Conservation (phyloP, 1,140 invertebrate genomes). For the Saccostrea echinata region DNA sequence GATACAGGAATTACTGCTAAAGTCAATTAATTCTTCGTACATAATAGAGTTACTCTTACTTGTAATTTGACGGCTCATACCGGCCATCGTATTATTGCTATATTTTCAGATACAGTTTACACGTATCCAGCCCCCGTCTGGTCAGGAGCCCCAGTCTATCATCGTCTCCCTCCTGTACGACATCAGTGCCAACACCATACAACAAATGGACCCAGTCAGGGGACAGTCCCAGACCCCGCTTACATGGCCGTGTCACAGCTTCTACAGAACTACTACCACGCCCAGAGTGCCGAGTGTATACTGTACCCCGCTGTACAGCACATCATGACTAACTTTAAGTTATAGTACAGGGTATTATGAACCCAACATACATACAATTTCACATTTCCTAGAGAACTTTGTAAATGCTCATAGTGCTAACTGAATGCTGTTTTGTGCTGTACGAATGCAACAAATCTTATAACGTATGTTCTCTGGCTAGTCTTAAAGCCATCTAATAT, state of each 20-base stretch:
- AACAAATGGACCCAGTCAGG: constrained; percentile 87
- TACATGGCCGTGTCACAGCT: constrained; percentile 83
- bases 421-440: no score
- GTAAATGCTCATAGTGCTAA: no score
- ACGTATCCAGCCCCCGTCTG: constrained; percentile 84
- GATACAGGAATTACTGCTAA: no score
- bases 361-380: no score
- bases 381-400: no score
- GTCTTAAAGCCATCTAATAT: no score
- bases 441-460: no score
- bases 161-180: constrained; percentile 95
- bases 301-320: constrained; percentile 93
- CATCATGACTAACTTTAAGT: constrained; percentile 87
- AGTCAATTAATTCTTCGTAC: no score
- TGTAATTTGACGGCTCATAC: no score
- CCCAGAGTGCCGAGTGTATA: constrained; percentile 87
- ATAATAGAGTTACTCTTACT: no score
- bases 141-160: constrained; percentile 88
- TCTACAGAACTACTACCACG: constrained; percentile 85
- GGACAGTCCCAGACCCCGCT: constrained; percentile 60
- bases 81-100: background rate
- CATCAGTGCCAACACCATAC: constrained; percentile 90
- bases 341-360: no score
- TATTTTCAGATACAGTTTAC: constrained; percentile 90
- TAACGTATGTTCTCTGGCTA: no score